Evolutionary conservation across 2,113 vertebrate genomes (phyloP), one percentile per base, ranked within the genome.

Genomic region (Emydura subglobosa): DNA sequence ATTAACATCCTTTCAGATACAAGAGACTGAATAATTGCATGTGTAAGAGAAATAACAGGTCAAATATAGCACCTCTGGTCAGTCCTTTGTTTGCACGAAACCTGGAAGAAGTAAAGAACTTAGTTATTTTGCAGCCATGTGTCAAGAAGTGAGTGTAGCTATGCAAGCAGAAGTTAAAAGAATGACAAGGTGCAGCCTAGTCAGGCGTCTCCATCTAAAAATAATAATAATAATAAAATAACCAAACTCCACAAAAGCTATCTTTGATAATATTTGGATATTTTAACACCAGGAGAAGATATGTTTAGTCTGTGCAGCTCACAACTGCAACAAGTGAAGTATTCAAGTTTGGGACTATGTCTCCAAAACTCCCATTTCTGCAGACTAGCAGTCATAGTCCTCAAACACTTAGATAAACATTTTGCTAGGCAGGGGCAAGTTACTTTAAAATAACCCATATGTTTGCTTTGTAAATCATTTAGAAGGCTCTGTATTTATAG

Each of bases 231-330:
- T 39, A 39, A 22, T 72, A 72, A 21, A 72, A 72, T 72, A 39
- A 86, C 90, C 93, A 95, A 95, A 53, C 42, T 4, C 31, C 57
- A 59, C 65, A 34, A 88, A 96, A 88, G 1, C 10, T 12, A 72
- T 54, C 47, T 94, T 85, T 81, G 85, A 59, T 93, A 95, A 92
- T 97, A 94, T 96, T 96, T 96, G 74, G 94, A 93, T 85, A 85
- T 94, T 96, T 90, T 94, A 94, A 91, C 87, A 94, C 86, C 55
- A 85, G 87, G 83, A 29, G 22, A 92, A 91, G 91, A 53, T 72
- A 5, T 97, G 94, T 98, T 98, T 97, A 97, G 96, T 97, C 96
- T 98, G 29, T 94, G 84, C 86, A 85, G 57, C 76, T 12, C 44
- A 50, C 53, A 86, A 94, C 79, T 87, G 91, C 83, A 25, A 61